Evolutionary conservation across 2,888 invertebrate species (phyloP), one percentile per base, ranked within the genome.

Genomic region (Cephalotes varians): DNA sequence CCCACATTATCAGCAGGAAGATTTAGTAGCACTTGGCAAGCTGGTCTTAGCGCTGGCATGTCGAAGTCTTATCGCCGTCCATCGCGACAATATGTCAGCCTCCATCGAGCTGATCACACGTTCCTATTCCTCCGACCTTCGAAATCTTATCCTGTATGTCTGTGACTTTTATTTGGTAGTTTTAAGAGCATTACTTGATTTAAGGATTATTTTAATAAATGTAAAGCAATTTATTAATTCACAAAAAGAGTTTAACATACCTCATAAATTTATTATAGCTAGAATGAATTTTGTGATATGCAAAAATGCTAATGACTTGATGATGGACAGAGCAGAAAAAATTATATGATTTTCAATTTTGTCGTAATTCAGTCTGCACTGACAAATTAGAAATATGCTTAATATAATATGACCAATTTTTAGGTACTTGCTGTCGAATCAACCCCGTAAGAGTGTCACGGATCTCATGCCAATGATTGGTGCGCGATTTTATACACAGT

Each of bases 391-490:
- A 49, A 25, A 15, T 21, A 31, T n/a, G 4, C 10, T 25, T 10
- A 54, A 49, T 21, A 15, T 6, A 28, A 0, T 15, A 18, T 37
- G 34, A 54, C 1, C 25, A 67, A 51, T 56, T 93, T 93, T 9
- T 89, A 98, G 98, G 95, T 98, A 98, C 95, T 95, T 98, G 93
- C 95, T 98, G 92, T 96, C 97, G 64, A 96, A 96, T 90, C 95
- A 95, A 91, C 92, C 95, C 81, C 96, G 97, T 90, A 97, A 98
- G 92, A 97, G 97, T 91, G 98, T 99, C 84, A 98, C 98, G 87
- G 99, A 99, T 95, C 96, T 99, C 92, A 99, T 99, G 99, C 99
- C 99, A 40, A 99, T 99, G 99, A 99, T 99, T 91, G 99, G 98
- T 62, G 99, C 99, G 62, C 96, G 99, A 82, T 99, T 99, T 95